Percentiles rank a stretch among this genome's conserved stretches.
Evolutionary conservation across 2,888 invertebrate species (phyloP).

Genomic region (Andrena chrysosceles): DNA sequence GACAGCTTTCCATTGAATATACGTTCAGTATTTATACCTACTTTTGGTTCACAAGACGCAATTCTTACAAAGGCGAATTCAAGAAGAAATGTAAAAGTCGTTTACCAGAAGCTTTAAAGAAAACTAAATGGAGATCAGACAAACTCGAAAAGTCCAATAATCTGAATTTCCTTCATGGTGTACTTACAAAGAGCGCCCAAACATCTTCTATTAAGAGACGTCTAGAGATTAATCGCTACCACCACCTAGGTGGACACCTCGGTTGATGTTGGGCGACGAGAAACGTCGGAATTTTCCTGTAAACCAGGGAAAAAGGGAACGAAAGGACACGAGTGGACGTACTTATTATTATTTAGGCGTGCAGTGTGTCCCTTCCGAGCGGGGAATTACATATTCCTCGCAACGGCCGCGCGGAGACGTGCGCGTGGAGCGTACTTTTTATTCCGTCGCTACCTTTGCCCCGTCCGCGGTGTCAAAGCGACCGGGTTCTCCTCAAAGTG

Average conservation of each 20-base stretch:
- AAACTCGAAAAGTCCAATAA: not conserved
- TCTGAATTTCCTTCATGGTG: not conserved
- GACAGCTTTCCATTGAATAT: too few relatives aligned
- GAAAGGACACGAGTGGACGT: conserved; percentile 58
- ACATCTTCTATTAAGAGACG: not conserved
- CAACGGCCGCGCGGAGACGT: conserved; percentile 73
- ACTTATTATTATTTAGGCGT: conserved; percentile 77
- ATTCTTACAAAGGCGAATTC: too few relatives aligned
- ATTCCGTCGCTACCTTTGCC: conserved; percentile 76
- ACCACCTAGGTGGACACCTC: not conserved
- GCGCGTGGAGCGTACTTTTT: conserved; percentile 73
- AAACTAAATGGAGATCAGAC: too few relatives aligned
- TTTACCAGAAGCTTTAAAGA: too few relatives aligned
- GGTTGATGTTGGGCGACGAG: not conserved
- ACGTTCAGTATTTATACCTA: too few relatives aligned
- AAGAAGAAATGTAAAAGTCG: too few relatives aligned
- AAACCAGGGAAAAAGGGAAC: not conserved
- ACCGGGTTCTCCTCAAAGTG: conserved; percentile 80
- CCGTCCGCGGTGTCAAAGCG: conserved; percentile 79
- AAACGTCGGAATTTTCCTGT: not conserved
- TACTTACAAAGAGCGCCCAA: not conserved
- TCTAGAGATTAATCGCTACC: not conserved
- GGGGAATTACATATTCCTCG: conserved; percentile 77
- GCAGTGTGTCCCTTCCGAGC: conserved; percentile 71
- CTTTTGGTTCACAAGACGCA: too few relatives aligned